A percentile compares a stretch with the other conserved stretches of the same genome.
Conservation (phyloP, 2,888 invertebrate genomes). For the Plutella xylostella region DNA sequence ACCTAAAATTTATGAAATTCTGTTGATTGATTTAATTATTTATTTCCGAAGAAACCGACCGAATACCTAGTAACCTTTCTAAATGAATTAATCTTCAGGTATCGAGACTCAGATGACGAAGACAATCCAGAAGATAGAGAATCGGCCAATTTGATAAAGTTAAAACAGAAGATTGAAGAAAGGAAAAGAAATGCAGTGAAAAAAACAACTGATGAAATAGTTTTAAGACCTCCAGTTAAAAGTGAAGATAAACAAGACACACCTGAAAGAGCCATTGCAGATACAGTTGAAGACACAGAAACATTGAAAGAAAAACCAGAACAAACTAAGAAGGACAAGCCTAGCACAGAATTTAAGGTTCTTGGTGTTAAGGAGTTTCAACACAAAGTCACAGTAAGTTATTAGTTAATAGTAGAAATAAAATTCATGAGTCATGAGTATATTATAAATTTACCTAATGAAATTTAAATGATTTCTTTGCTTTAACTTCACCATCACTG, state of each 20-base stretch:
- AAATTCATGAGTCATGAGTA: background rate
- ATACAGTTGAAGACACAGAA: conserved; percentile 12
- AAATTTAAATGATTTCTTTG: background rate
- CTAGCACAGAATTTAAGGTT: conserved; percentile 69
- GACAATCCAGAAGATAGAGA: conserved; percentile 53
- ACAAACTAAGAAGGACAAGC: conserved; percentile 20
- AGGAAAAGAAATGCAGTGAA: conserved; percentile 43
- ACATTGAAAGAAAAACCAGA: conserved; percentile 21
- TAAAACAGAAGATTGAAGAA: conserved; percentile 72
- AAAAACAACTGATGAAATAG: conserved; percentile 30
- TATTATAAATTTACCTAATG: background rate
- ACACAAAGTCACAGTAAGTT: conserved; percentile 62
- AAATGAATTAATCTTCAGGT: conserved; percentile 43
- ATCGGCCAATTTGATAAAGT: conserved; percentile 65
- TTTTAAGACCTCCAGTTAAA: conserved; percentile 23
- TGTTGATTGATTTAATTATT: conserved; percentile 6
- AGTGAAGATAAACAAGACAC: background rate
- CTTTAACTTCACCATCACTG: background rate
- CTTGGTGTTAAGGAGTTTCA: conserved; percentile 74
- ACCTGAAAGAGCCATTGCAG: background rate
- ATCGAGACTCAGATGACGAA: conserved; percentile 49
- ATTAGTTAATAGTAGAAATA: background rate
- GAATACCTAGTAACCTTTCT: no score
- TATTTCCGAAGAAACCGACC: no score
- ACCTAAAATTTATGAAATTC: background rate